These are phyloP conservation scores for Periplaneta americana DNA, from an alignment of 1,140 invertebrate genomes.

Conservation along the genomic window DNA sequence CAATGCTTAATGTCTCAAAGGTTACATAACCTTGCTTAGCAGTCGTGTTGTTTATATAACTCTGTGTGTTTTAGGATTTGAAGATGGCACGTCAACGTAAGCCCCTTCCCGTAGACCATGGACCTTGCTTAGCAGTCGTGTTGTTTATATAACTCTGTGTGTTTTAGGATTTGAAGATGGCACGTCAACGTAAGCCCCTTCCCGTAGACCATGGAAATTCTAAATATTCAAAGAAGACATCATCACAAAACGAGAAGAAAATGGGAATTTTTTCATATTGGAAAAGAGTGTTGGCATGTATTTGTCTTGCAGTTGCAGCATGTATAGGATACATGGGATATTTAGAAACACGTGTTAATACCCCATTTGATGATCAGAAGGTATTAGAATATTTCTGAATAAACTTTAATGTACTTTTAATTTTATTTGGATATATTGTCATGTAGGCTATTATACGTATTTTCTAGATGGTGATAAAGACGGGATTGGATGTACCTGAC, in stretches of 20 bases:
- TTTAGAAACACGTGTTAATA: conserved; percentile 81
- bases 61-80: neutral
- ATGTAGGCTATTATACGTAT: neutral
- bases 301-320: conserved; percentile 45
- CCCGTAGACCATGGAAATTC: neutral
- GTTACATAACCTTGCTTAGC: no score
- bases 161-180: conserved; percentile 2
- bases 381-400: conserved; percentile 46
- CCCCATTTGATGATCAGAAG: conserved; percentile 71
- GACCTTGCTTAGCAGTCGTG: no score
- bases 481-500: conserved; percentile 65
- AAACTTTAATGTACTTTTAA: no score
- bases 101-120: neutral
- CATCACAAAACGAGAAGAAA: neutral
- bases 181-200: conserved; percentile 3
- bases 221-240: conserved; percentile 2
- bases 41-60: no score
- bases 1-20: no score
- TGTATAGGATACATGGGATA: conserved; percentile 77
- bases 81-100: conserved; percentile 11
- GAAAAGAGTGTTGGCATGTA: neutral
- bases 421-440: no score
- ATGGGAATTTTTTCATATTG: neutral
- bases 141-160: no score
- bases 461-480: conserved; percentile 55